These are phyloP conservation scores for Scolopax rusticola DNA, from an alignment of 2,797 vertebrate species.

Conservation along the genomic window DNA sequence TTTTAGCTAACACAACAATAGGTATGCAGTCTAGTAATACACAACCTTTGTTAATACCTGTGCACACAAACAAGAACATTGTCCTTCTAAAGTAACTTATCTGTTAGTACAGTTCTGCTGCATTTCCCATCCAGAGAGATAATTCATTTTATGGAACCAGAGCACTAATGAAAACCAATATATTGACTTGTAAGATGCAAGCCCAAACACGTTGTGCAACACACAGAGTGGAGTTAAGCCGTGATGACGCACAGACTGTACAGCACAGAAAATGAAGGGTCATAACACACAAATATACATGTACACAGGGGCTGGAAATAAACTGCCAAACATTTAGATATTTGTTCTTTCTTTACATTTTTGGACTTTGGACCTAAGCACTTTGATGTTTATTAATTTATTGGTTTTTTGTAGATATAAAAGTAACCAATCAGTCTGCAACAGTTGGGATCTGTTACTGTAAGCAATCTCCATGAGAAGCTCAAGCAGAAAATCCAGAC, in stretches of 20 bases:
- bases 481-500: neutral
- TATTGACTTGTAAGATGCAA: conserved; percentile 28
- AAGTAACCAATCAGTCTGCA: neutral
- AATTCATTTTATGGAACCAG: conserved; percentile 13
- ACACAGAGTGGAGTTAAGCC: neutral
- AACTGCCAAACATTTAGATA: neutral
- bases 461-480: neutral
- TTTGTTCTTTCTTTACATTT: neutral
- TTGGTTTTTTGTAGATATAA: neutral
- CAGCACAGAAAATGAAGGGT: neutral
- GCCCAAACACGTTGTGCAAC: conserved; percentile 28
- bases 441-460: neutral
- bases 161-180: conserved; percentile 6
- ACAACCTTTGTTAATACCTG: neutral
- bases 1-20: conserved; percentile 5
- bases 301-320: neutral
- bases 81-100: neutral
- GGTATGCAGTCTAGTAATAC: neutral
- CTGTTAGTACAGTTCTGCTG: neutral
- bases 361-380: neutral
- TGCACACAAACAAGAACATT: neutral
- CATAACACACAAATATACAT: neutral
- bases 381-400: conserved; percentile 44
- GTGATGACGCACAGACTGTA: neutral
- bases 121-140: neutral